Evolutionary conservation across 2,797 vertebrate species (phyloP), one percentile per base, ranked within the genome.

Genomic region (Cossypha heuglini): DNA sequence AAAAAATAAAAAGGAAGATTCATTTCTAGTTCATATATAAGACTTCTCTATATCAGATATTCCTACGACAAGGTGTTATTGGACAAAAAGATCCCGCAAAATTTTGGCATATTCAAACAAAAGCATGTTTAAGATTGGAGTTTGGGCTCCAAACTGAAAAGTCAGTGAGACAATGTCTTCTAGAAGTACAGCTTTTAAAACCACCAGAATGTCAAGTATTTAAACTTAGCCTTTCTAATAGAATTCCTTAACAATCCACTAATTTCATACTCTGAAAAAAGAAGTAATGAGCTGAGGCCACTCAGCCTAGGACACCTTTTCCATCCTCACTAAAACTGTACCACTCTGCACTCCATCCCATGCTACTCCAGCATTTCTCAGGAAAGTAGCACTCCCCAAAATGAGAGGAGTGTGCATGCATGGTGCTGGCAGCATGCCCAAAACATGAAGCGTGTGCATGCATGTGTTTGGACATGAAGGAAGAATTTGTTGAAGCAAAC

Each of bases 381-480:
- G 17, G 5, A 33, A 59, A 57, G 28, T 0, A 55, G 28, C 31
- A 11, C 10, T 29, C 20, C 21, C n/a, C 72, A 76, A 58, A 67
- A 82, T 2, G 6, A 35, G 49, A 72, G 24, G 2, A 3, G 3
- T 46, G 19, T 19, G 17, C 15, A 3, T 3, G 7, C 11, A 14
- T 5, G n/a, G 38, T 24, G 35, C 20, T 24, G 35, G 15, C 35
- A 49, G 19, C 33, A 48, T 4, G 25, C 16, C 38, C 24, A 22
- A 68, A 85, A 57, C 16, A 25, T 4, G 2, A 69, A 13, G 4
- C 1, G 1, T 33, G 22, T 2, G 1, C 13, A 6, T 11, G 10
- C 8, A 16, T 0, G 0, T 10, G 8, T 10, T 45, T 33, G 24
- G 20, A 35, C 43, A 51, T 2, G 7, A 57, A 64, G 24, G 42